Evolutionary conservation across 2,888 invertebrate genomes (phyloP), one percentile per base, ranked within the genome.

Genomic region (Habroteleia sp.): DNA sequence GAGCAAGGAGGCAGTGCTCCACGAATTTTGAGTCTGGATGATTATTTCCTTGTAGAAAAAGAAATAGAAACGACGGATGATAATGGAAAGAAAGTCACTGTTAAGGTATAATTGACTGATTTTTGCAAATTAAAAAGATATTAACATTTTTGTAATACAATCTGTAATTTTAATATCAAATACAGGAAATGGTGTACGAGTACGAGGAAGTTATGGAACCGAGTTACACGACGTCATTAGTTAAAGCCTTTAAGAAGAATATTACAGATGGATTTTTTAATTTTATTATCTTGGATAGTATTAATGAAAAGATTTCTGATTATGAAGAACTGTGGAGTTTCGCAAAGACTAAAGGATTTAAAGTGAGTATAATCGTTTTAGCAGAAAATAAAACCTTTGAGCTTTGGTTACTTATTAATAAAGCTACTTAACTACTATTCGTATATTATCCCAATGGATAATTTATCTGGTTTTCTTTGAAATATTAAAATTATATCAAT

Each of bases 11-110:
- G 96, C 2, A 93, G 94, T 63, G 94, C 96, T n/a, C 97, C 96
- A 0, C 91, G 98, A 79, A 96, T 98, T 83, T 91, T 98, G 84
- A 97, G 96, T 72, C 92, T 98, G 72, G 98, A 98, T 88, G 98
- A 98, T 89, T 98, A 98, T 89, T 98, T 97, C 84, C 94, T 97
- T 92, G 93, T 95, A 68, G 96, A 96, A 89, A 93, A 93, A 69
- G 96, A 96, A 88, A 91, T 93, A 78, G 93, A 93, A 81, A 91
- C 92, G 48, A 91, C 89, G 46, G 94, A 95, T 85, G 91, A 92
- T 76, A 94, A 94, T 73, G 95, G 95, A 7, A 94, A 94, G 88
- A 92, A 91, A 84, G 91, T 94, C 60, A 91, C 87, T 85, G 88
- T 91, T 52, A 93, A 93, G 89, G 92, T 91, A 78, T 56, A 6